Evolutionary conservation across 2,888 invertebrate species (phyloP).

Genomic region (Lasioglossum morio): DNA sequence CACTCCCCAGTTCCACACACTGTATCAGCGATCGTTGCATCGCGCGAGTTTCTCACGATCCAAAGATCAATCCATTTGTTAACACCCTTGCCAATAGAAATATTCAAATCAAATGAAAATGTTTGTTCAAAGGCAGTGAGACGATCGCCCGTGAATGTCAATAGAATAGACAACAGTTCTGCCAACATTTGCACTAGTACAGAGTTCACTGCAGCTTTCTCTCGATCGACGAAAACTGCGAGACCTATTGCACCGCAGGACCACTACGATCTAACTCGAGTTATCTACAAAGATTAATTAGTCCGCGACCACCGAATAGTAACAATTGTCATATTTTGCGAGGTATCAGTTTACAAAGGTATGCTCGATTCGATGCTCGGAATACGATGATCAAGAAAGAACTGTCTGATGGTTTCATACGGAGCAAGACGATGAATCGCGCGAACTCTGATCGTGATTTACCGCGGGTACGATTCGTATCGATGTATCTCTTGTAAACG

Average conservation of each 20-base stretch:
- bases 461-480: background rate
- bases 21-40: background rate
- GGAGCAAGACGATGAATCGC: conserved; percentile 46
- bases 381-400: conserved; percentile 50
- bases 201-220: background rate
- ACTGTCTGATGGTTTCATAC: conserved; percentile 19
- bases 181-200: background rate
- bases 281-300: conserved; percentile 57
- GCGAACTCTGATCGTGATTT: conserved; percentile 23
- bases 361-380: conserved; percentile 34
- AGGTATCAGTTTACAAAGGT: conserved; percentile 71
- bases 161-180: too few species aligned
- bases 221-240: conserved; percentile 39
- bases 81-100: background rate
- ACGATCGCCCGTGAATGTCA: background rate
- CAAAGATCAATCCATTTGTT: background rate
- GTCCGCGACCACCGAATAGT: conserved; percentile 47
- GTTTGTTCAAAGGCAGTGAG: background rate
- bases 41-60: background rate
- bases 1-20: conserved; percentile 1
- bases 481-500: conserved; percentile 3
- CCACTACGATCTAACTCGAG: conserved; percentile 43
- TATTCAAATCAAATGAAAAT: background rate
- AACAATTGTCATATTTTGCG: conserved; percentile 74
- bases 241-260: conserved; percentile 31